Percentiles rank a stretch among this genome's conserved stretches.
Conservation (phyloP, 2,797 vertebrate species). For the Sebastes vulpes region DNA sequence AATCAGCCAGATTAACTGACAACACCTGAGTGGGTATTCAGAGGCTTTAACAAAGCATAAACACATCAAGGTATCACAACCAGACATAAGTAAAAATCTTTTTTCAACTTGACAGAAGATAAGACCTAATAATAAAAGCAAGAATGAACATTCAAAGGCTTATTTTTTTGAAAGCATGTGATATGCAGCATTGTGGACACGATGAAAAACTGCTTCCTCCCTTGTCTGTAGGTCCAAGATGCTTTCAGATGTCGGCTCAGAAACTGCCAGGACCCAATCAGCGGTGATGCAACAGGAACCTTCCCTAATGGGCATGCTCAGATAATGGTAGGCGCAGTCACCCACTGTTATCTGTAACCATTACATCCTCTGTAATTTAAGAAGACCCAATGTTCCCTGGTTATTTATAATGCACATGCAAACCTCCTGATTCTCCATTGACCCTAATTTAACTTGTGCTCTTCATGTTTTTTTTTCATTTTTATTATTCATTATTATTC, state of each 20-base stretch:
- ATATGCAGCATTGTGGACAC: neutral
- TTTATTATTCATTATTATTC: constrained; percentile 31
- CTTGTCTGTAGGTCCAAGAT: constrained; percentile 92
- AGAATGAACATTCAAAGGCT: neutral
- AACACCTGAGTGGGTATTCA: too few species aligned
- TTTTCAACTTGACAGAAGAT: neutral
- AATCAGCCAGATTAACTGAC: too few species aligned
- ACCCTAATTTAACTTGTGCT: constrained; percentile 64
- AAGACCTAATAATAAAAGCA: neutral
- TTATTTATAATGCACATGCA: constrained; percentile 70
- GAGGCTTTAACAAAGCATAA: neutral
- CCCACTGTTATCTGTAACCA: constrained; percentile 38
- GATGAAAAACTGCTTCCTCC: neutral
- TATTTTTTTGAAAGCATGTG: neutral
- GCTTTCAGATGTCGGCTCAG: constrained; percentile 98
- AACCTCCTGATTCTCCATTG: constrained; percentile 30
- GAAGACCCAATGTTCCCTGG: constrained; percentile 30
- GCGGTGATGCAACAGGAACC: constrained; percentile 95
- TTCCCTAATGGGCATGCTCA: constrained; percentile 99
- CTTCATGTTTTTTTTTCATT: neutral
- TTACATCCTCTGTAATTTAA: constrained; percentile 56
- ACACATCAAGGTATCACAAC: neutral
- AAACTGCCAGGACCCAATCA: constrained; percentile 99
- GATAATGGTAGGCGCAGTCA: constrained; percentile 93
- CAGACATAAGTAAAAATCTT: neutral